Base-by-base conservation (phyloP, 2,797 vertebrate species). In the Rallus crepitans region DNA sequence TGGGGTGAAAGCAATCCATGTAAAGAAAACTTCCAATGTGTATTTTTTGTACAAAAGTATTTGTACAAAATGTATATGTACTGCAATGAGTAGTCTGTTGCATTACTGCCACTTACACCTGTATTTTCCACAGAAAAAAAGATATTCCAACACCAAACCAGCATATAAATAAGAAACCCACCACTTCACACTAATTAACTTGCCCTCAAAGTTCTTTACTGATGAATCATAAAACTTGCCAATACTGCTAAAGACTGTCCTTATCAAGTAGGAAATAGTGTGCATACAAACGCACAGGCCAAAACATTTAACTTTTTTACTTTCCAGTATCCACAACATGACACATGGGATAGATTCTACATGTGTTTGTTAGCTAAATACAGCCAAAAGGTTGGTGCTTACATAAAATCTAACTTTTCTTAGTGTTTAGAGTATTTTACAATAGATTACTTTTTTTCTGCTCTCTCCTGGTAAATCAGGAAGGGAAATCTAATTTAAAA, bases 401-500 rank as follows among this genome's bases (percentile, higher is more conserved):
- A 53, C 23, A 80, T 1, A 66, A 84, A 76, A 79, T 35, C 33
- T 31, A 56, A 59, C 45, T 85, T 73, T 33, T 42, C 31, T 60
- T 52, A 84, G 25, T 73, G 66, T 68, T 45, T 45, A 21, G 27
- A 75, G 28, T 70, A 42, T 80, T 92, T 80, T 65, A 65, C 33
- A 83, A 4, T 52, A 60, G 28, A 66, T 33, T 3, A 33, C 10
- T 45, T 45, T 42, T 75, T 78, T 82, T 28, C 63, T 73, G 14
- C 37, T 71, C 52, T 55, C 18, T 82, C 52, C 59, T 68, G 72
- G 37, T 59, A 88, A 78, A 80, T 80, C 57, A 57, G 61, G 73
- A 94, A 92, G 68, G 14, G 31, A 94, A 94, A 92, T 19, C 30
- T 87, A 30, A 84, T 82, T 92, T 93, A 60, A 87, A 82, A 94